Evolutionary conservation across 2,888 invertebrate genomes (phyloP).

Genomic region (Polymixis flavicincta): DNA sequence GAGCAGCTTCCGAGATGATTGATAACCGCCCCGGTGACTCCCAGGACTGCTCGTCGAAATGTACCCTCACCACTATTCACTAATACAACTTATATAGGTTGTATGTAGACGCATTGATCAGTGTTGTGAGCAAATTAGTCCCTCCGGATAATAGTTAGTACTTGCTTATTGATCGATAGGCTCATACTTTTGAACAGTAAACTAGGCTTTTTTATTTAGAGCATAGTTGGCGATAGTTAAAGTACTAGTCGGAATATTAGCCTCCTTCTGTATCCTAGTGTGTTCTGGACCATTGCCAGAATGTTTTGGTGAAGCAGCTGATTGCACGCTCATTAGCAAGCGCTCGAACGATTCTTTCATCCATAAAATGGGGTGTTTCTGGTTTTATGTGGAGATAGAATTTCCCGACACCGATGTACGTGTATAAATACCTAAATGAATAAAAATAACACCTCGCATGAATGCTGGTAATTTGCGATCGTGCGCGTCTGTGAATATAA

Average conservation of each 20-base stretch:
- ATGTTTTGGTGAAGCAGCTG: conserved; percentile 60
- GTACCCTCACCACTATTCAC: conserved; percentile 67
- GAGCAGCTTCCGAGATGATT: conserved; percentile 75
- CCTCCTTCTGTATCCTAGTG: conserved; percentile 31
- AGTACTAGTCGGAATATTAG: conserved; percentile 42
- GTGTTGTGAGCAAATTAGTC: conserved; percentile 76
- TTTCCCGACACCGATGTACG: conserved; percentile 42
- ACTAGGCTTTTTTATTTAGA: conserved; percentile 32
- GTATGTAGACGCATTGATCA: conserved; percentile 76
- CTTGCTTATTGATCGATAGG: conserved; percentile 77
- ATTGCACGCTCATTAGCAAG: conserved; percentile 62
- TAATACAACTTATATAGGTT: conserved; percentile 64
- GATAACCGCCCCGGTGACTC: conserved; percentile 77
- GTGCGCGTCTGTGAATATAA: conserved; percentile 50
- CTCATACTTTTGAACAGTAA: conserved; percentile 40
- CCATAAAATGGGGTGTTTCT: conserved; percentile 58
- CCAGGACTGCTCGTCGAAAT: conserved; percentile 69
- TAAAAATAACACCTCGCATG: conserved; percentile 56
- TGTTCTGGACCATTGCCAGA: conserved; percentile 52
- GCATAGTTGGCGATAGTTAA: conserved; percentile 34
- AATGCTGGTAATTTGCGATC: conserved; percentile 63
- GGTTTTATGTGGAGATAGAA: conserved; percentile 49
- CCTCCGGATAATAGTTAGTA: conserved; percentile 71
- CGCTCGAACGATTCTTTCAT: conserved; percentile 60
- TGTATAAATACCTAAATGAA: conserved; percentile 53